phyloP scores from a whole-genome alignment of 2,888 invertebrate genomes.

The Drosophila paramelanica region DNA sequence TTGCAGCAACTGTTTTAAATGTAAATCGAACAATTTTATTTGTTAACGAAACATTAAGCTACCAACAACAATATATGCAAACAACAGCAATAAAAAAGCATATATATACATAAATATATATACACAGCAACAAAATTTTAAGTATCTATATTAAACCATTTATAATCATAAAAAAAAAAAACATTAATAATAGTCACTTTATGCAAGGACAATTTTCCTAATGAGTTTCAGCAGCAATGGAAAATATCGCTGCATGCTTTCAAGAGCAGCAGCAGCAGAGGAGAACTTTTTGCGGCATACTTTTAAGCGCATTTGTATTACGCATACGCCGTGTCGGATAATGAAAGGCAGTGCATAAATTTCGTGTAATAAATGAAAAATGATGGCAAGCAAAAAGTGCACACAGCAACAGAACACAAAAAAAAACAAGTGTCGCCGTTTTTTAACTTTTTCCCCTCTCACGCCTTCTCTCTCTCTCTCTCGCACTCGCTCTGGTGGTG shows the following conservation, averaged over 20 bases:
- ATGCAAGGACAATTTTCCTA: slow-evolving; percentile 61
- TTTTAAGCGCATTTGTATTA: slow-evolving; percentile 55
- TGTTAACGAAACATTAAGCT: slow-evolving; percentile 42
- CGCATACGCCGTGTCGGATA: slow-evolving; percentile 50
- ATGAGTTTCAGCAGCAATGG: slow-evolving; percentile 55
- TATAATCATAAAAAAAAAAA: slow-evolving; percentile 30
- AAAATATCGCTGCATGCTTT: slow-evolving; percentile 46
- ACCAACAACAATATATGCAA: slow-evolving; percentile 46
- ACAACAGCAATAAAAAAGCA: slow-evolving; percentile 51
- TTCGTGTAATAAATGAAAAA: slow-evolving; percentile 72
- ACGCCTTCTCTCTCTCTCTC: slow-evolving; percentile 3
- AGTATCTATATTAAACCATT: slow-evolving; percentile 26
- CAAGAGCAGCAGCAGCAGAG: slow-evolving; percentile 22
- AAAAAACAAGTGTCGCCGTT: slow-evolving; percentile 65
- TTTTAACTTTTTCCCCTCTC: slow-evolving; percentile 52
- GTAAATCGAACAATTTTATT: slow-evolving; percentile 23
- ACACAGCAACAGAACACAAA: slow-evolving; percentile 14
- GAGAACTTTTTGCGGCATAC: slow-evolving; percentile 31
- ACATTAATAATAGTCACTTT: slow-evolving; percentile 47
- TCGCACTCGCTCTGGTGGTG: slow-evolving; percentile 19
- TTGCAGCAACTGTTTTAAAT: slow-evolving; percentile 40
- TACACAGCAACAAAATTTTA: slow-evolving; percentile 7
- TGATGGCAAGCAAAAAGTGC: slow-evolving; percentile 43
- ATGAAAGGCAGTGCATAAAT: slow-evolving; percentile 73
- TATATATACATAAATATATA: slow-evolving; percentile 2